phyloP scores from a whole-genome alignment of 2,888 invertebrate species.

The Tinea semifulvella region DNA sequence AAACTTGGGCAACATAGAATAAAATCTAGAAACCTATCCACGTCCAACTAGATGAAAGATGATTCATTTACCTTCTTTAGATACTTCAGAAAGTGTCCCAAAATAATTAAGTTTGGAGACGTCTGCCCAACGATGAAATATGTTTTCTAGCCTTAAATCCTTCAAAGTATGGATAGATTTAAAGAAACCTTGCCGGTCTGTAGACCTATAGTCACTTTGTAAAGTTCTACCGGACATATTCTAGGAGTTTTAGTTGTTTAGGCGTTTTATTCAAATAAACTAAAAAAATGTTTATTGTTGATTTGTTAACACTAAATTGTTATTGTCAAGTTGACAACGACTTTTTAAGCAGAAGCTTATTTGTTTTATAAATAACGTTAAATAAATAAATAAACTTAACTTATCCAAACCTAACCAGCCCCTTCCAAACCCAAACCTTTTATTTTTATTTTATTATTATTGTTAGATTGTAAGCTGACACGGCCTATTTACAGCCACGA shows the following conservation, averaged over 20 bases:
- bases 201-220: no score
- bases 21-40: no score
- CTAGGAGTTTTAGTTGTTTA: neutral
- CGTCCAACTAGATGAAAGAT: no score
- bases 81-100: neutral
- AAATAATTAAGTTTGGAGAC: constrained; percentile 6
- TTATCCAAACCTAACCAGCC: no score
- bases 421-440: no score
- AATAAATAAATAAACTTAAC: no score
- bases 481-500: no score
- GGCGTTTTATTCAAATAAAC: neutral
- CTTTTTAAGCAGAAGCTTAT: no score
- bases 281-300: neutral
- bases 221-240: neutral
- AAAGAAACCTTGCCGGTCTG: neutral
- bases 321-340: neutral
- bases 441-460: no score
- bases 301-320: neutral
- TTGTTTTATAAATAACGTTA: no score
- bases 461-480: no score
- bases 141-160: neutral
- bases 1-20: no score
- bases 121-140: constrained; percentile 4
- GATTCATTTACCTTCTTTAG: neutral
- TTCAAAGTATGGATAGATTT: neutral